Conservation (phyloP, 1,140 invertebrate genomes). For the Physella acuta region DNA sequence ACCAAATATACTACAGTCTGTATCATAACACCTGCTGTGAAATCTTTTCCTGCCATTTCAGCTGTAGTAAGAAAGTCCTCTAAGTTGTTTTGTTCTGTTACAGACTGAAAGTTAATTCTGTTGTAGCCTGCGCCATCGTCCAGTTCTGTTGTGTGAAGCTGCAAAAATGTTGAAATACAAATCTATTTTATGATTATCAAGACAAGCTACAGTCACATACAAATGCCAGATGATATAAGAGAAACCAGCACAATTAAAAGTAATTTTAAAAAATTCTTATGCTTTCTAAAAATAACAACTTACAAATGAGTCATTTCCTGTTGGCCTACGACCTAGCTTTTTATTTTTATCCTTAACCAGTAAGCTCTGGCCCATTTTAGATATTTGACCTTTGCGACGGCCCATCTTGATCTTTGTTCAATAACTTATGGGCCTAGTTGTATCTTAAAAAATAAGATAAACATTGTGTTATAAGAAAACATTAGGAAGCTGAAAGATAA, state of each 20-base stretch:
- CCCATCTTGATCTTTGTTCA: too few relatives aligned
- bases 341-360: background rate
- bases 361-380: background rate
- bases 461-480: too few relatives aligned
- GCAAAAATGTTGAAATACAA: constrained; percentile 25
- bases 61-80: constrained; percentile 95
- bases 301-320: constrained; percentile 6
- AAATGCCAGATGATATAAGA: background rate
- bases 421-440: too few relatives aligned
- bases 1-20: background rate
- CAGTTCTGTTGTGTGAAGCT: constrained; percentile 85
- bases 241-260: background rate
- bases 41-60: constrained; percentile 89
- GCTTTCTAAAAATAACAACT: background rate
- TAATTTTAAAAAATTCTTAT: background rate
- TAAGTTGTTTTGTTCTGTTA: constrained; percentile 92
- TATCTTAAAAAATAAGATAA: too few relatives aligned
- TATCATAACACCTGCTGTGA: constrained; percentile 64
- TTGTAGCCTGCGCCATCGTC: constrained; percentile 89
- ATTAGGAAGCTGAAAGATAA: too few relatives aligned
- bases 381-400: background rate
- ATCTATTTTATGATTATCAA: background rate
- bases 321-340: background rate
- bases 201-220: background rate
- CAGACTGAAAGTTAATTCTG: constrained; percentile 84